These are phyloP conservation scores for Pangasius djambal DNA, from an alignment of 2,797 vertebrate species.

Conservation along the genomic window DNA sequence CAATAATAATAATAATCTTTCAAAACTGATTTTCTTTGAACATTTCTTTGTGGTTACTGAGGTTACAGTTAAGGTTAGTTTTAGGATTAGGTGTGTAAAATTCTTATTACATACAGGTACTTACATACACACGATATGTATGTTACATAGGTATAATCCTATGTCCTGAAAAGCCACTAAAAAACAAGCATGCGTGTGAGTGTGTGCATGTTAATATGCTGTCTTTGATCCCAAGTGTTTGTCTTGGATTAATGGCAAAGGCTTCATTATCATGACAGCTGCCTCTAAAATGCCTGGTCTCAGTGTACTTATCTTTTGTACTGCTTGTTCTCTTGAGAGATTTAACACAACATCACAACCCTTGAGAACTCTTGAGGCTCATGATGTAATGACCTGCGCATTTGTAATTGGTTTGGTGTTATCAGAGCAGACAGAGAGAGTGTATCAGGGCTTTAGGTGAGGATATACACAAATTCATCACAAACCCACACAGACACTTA, in stretches of 20 bases:
- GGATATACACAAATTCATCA: conserved; percentile 37
- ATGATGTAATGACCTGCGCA: conserved; percentile 39
- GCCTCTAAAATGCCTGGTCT: conserved; percentile 55
- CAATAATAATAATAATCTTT: background rate
- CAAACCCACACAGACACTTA: conserved; percentile 29
- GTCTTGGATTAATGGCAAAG: conserved; percentile 61
- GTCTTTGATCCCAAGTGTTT: conserved; percentile 49
- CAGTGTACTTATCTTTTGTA: conserved; percentile 62
- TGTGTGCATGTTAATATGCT: conserved; percentile 26
- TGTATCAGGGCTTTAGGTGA: conserved; percentile 2
- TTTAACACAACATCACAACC: conserved; percentile 49
- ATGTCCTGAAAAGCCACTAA: background rate
- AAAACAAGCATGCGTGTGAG: background rate
- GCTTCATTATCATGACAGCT: conserved; percentile 66
- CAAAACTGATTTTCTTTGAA: background rate
- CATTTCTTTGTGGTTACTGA: background rate
- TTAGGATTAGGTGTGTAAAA: background rate
- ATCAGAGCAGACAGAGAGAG: conserved; percentile 19
- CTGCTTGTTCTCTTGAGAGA: conserved; percentile 56
- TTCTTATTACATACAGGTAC: background rate
- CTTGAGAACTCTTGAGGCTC: conserved; percentile 31
- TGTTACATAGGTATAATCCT: background rate
- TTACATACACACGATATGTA: background rate
- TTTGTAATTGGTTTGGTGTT: conserved; percentile 33
- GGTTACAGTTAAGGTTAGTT: background rate